A percentile compares a stretch with the other conserved stretches of the same genome.
phyloP scores from a whole-genome alignment of 1,140 invertebrate genomes.

The Aleiodes sp. region DNA sequence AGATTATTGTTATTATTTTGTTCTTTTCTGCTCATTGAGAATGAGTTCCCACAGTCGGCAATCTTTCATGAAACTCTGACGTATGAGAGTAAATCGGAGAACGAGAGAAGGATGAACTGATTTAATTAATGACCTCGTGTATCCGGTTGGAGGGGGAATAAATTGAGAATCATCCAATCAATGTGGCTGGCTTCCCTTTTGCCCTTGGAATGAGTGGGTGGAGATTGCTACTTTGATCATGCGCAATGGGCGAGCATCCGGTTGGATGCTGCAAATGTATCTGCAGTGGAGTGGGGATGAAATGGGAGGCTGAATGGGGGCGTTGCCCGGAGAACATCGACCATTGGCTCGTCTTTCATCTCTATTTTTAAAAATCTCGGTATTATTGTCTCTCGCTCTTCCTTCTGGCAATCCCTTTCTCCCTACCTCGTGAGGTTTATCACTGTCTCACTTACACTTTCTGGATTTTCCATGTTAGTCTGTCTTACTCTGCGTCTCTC shows the following conservation, averaged over 20 bases:
- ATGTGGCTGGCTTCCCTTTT: background rate
- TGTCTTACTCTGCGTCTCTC: slow-evolving; percentile 17
- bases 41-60: background rate
- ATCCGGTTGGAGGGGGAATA: background rate
- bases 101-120: background rate
- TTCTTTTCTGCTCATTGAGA: background rate
- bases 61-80: background rate
- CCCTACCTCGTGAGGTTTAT: slow-evolving; percentile 3
- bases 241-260: slow-evolving; percentile 8
- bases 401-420: background rate
- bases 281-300: slow-evolving; percentile 31
- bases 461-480: background rate
- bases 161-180: background rate
- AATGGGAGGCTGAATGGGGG: slow-evolving; percentile 12
- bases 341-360: slow-evolving; percentile 6
- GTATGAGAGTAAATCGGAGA: slow-evolving; percentile 6
- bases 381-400: background rate
- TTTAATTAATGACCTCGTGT: background rate
- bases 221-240: background rate
- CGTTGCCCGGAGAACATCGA: slow-evolving; percentile 23
- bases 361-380: background rate
- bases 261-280: slow-evolving; percentile 47
- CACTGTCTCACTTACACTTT: slow-evolving; percentile 12
- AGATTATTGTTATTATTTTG: background rate
- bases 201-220: background rate